These are phyloP conservation scores for Nannoperca obscura DNA, from an alignment of 2,797 vertebrate species.

Conservation along the genomic window DNA sequence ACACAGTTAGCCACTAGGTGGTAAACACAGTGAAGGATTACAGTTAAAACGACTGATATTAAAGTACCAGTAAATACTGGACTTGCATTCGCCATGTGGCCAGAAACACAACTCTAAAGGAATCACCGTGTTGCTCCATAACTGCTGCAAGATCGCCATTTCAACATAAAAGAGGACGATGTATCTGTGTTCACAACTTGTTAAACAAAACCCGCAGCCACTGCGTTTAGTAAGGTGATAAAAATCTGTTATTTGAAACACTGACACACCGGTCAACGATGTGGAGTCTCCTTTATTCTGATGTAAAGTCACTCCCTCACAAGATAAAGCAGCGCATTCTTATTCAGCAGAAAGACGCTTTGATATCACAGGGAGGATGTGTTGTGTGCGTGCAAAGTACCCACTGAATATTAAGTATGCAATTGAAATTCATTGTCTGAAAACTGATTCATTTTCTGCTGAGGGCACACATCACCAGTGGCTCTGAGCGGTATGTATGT, in stretches of 20 bases:
- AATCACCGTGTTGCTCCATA: no score
- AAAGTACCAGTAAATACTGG: no score
- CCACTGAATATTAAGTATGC: conserved; percentile 60
- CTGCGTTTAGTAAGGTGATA: background rate
- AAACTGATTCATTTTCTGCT: conserved; percentile 55
- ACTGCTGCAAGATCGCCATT: background rate
- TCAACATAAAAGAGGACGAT: background rate
- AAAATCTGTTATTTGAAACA: background rate
- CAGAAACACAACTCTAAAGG: no score
- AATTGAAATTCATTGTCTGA: conserved; percentile 60
- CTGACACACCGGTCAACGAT: background rate
- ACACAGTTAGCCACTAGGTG: no score
- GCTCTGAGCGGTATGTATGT: conserved; percentile 3
- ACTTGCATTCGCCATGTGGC: no score
- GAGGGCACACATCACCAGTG: conserved; percentile 19
- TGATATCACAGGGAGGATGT: conserved; percentile 34
- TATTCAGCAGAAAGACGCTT: conserved; percentile 35
- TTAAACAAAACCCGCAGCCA: background rate
- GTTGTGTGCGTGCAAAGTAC: conserved; percentile 30
- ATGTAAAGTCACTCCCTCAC: background rate
- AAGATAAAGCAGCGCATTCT: conserved; percentile 20
- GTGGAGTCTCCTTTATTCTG: conserved; percentile 9
- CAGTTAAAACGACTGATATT: background rate
- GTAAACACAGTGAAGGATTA: background rate
- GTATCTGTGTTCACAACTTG: background rate